Evolutionary conservation across 2,113 vertebrate species (phyloP).

Genomic region (Actenoides hombroni): DNA sequence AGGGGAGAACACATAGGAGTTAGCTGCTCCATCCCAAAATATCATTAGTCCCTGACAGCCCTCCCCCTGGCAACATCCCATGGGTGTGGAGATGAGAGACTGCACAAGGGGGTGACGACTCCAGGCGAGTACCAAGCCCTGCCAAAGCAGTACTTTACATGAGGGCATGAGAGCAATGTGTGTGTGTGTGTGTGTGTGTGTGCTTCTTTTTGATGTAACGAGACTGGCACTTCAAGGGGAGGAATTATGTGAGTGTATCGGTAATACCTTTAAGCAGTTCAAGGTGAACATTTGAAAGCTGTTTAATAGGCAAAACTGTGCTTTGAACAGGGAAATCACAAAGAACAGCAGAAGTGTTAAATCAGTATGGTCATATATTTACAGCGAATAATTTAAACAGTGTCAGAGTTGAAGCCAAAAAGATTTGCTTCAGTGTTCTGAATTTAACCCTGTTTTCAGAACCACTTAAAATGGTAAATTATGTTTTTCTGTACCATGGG

Average conservation of each 20-base stretch:
- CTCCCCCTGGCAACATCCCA: rapidly evolving
- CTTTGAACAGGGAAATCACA: not conserved
- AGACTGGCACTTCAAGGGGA: not conserved
- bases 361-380: not conserved
- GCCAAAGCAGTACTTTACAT: not conserved
- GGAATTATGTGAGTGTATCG: not conserved
- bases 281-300: not conserved
- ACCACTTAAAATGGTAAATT: not conserved
- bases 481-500: not conserved
- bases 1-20: not conserved
- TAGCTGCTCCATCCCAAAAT: not conserved
- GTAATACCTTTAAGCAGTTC: not conserved
- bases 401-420: not conserved
- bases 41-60: not conserved
- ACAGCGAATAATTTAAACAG: constrained; percentile 32
- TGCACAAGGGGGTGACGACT: not conserved
- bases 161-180: not conserved
- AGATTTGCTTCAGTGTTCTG: not conserved
- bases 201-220: not conserved
- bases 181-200: no score
- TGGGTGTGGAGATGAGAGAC: not conserved
- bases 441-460: not conserved
- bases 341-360: constrained; percentile 14
- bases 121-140: not conserved
- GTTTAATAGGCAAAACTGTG: not conserved